Conservation (phyloP, 2,888 invertebrate genomes). For the Epirrita christyi region DNA sequence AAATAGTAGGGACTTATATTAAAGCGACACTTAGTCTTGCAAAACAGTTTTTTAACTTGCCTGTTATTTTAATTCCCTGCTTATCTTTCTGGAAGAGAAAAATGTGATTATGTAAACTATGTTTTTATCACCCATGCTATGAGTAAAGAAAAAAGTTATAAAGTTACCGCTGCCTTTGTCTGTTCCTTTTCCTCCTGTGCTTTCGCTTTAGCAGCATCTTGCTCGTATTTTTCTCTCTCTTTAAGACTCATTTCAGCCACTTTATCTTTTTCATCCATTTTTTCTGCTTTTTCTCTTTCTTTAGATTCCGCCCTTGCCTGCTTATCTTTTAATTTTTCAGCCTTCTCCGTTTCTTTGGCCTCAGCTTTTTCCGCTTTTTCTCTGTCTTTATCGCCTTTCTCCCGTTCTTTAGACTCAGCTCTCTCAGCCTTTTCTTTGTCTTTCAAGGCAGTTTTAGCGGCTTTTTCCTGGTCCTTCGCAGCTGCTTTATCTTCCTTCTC, state of each 20-base stretch:
- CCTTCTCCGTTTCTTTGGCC: conserved; percentile 29
- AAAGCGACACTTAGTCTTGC: too few relatives aligned
- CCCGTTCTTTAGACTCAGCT: conserved; percentile 19
- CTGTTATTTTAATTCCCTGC: conserved; percentile 43
- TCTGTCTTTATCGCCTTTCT: conserved; percentile 27
- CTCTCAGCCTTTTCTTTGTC: conserved; percentile 24
- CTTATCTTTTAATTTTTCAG: conserved; percentile 4
- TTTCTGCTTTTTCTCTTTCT: neutral
- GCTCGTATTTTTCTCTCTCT: conserved; percentile 5
- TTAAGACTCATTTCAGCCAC: conserved; percentile 14
- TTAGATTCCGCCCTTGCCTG: conserved; percentile 3
- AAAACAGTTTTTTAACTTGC: neutral
- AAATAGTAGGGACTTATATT: neutral
- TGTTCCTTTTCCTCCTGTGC: conserved; percentile 6
- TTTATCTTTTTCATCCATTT: conserved; percentile 21
- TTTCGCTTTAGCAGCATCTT: conserved; percentile 6
- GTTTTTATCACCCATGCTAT: too few relatives aligned
- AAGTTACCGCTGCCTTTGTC: conserved; percentile 18
- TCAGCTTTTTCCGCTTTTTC: conserved; percentile 15
- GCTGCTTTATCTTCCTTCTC: conserved; percentile 7
- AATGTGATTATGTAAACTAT: neutral
- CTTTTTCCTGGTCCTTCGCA: conserved; percentile 24
- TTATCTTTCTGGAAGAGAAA: conserved; percentile 31
- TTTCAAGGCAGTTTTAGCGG: conserved; percentile 8
- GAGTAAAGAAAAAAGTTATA: conserved; percentile 11